Evolutionary conservation across 2,797 vertebrate genomes (phyloP), one percentile per base, ranked within the genome.

Genomic region (Gymnothorax reevesii): DNA sequence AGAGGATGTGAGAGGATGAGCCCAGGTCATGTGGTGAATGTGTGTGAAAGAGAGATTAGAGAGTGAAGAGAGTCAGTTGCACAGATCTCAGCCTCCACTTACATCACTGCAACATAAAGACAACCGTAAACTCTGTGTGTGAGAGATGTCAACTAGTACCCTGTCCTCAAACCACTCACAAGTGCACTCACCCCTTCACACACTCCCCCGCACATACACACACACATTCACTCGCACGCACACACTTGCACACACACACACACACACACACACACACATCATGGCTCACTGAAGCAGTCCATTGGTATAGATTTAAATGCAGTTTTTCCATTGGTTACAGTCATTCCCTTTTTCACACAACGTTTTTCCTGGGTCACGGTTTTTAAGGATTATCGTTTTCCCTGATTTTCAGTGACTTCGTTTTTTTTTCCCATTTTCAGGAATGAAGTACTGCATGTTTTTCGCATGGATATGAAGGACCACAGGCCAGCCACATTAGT

Each of bases 381-480:
- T 42, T 42, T 42, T 42, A 42, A 42, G 33, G 33, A 42, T 42
- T 2, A 42, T 42, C 1, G 33, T 42, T 42, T 42, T 42, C 33
- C 33, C 33, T 42, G 60, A 71, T 79, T 85, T 64, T 85, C n/a
- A 75, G 55, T 4, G 71, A 77, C 79, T 69, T 85, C 57, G 15
- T 57, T 57, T 64, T 57, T 57, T 64, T 57, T 59, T 77, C 77
- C 25, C n/a, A 85, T 22, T 17, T 25, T 9, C 33, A 22, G 25
- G 59, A 25, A 64, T 85, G 12, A 12, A 42, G 33, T 42, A 42
- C 1, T 42, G 33, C 33, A 42, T 42, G 33, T 42, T 42, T 42
- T 42, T 42, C 33, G 33, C 33, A 42, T 42, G 33, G 33, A 42
- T 57, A 52, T 2, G 25, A 54, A 33, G 10, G 22, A 85, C 3